Evolutionary conservation across 1,140 invertebrate species (phyloP), one percentile per base, ranked within the genome.

Genomic region (Tenebrio molitor): DNA sequence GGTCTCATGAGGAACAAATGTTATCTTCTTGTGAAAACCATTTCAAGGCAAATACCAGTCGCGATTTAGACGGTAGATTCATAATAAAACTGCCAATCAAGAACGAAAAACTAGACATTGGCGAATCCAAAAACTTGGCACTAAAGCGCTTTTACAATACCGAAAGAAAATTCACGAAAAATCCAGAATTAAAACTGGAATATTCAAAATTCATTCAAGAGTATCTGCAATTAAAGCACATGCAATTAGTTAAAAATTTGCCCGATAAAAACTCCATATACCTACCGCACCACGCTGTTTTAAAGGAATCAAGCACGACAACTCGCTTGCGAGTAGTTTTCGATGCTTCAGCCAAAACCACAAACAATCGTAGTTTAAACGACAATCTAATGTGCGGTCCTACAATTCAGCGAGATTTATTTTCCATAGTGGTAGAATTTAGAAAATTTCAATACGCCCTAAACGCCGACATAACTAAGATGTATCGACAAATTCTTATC

Each of bases 401-500:
- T n/a, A n/a, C n/a, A n/a, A n/a, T n/a, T n/a, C n/a, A n/a, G n/a
- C n/a, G n/a, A n/a, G 74, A 82, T 39, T 42, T 84, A 25, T 76
- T 81, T 17, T 71, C 74, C 0, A 76, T 81, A 7, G 8, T 84
- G 7, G 17, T 80, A 1, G 53, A 73, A 42, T 84, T 84, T 73
- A 29, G 81, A 39, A 71, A 15, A 10, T 73, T 81, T 72, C 21
- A 53, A 33, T 73, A 76, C 39, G 82, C 80, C 1, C 62, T 82
- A 15, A 79, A 75, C 8, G 81, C 77, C 2, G 84, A 85, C 71
- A 80, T 85, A 6, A 69, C 74, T 15, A 84, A 85, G 72, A 84
- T 84, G 82, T 84, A 81, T 73, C 65, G 81, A 7, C 79, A 82
- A 63, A 74, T 84, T 17, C 53, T 63, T 8, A 73, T 84, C 1